Conservation (phyloP, 2,888 invertebrate species). For the Steinernema scapterisci region DNA sequence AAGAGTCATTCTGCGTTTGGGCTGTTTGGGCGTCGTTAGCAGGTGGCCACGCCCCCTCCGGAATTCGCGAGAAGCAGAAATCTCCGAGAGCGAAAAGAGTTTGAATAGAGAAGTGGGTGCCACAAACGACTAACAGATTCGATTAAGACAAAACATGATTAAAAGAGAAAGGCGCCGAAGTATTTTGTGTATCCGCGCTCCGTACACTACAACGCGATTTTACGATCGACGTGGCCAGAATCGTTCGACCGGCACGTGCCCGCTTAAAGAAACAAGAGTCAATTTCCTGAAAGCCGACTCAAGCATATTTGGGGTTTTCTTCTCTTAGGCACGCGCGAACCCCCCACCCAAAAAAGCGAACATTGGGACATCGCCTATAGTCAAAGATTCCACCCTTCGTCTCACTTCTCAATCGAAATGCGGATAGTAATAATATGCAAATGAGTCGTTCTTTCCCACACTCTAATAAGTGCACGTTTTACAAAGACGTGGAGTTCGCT, state of each 20-base stretch:
- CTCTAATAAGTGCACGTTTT: not conserved
- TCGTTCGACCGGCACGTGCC: not conserved
- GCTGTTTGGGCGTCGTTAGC: not conserved
- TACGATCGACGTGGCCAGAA: constrained; percentile 23
- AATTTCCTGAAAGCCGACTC: not conserved
- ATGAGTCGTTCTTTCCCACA: not conserved
- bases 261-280: not conserved
- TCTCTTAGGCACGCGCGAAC: not conserved
- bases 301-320: not conserved
- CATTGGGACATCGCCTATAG: not conserved
- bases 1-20: not conserved
- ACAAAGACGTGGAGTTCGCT: not conserved
- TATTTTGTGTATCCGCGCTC: not conserved
- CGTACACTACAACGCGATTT: not conserved
- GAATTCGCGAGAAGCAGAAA: not conserved
- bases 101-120: constrained; percentile 8
- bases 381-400: not conserved
- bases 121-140: constrained; percentile 17
- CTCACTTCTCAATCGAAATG: not conserved
- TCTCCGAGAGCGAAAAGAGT: not conserved
- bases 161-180: not conserved
- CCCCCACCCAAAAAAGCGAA: not conserved
- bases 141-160: constrained; percentile 30
- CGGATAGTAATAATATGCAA: constrained; percentile 3
- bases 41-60: not conserved